A percentile compares a stretch with the other conserved stretches of the same genome.
phyloP scores from a whole-genome alignment of 2,797 vertebrate species.

The Mycteria americana region DNA sequence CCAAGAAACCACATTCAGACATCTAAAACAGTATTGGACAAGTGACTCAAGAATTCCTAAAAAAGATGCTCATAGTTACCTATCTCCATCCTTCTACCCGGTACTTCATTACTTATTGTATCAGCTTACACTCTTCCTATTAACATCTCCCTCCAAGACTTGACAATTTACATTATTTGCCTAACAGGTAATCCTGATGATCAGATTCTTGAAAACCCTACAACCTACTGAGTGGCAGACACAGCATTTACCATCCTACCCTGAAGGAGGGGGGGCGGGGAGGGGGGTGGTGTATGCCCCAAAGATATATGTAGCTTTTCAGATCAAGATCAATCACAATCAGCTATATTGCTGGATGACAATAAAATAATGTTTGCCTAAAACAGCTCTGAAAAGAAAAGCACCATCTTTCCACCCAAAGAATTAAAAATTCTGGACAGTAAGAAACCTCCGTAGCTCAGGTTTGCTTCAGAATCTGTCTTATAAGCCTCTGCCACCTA shows the following conservation, averaged over 20 bases:
- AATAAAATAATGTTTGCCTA: background rate
- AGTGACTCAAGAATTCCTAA: background rate
- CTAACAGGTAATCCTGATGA: background rate
- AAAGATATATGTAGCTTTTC: background rate
- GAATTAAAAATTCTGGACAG: background rate
- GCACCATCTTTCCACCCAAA: background rate
- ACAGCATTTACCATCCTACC: background rate
- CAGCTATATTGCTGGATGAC: rapidly evolving
- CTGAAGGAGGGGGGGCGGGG: background rate
- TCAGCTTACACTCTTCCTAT: background rate
- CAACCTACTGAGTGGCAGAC: background rate
- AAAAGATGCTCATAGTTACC: background rate
- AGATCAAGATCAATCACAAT: background rate
- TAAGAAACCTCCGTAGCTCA: background rate
- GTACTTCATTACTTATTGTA: background rate
- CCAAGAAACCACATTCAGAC: background rate
- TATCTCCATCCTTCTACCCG: background rate
- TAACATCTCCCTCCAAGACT: background rate
- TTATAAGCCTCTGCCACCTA: background rate
- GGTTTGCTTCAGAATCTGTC: background rate
- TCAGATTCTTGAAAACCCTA: background rate
- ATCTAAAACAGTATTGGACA: background rate
- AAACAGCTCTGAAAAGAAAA: background rate
- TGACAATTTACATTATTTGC: background rate
- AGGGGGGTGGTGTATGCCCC: rapidly evolving